These are phyloP conservation scores for Thamnophis sirtalis DNA, from an alignment of 2,113 vertebrate species.

Conservation along the genomic window DNA sequence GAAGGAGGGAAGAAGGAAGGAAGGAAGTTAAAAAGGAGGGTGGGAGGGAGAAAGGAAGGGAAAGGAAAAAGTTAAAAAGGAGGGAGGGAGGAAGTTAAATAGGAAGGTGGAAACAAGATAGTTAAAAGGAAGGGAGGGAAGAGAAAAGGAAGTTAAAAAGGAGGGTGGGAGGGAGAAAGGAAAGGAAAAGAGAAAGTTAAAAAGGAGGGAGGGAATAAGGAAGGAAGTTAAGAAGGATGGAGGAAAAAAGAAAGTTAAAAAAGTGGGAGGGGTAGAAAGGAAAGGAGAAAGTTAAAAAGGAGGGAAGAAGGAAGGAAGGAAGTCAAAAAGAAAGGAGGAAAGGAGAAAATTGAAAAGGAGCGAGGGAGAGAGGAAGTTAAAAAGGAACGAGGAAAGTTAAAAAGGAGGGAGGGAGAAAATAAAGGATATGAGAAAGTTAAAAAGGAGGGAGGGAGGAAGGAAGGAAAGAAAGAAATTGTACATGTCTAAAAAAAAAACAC, in stretches of 20 bases:
- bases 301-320: not conserved
- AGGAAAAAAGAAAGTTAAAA: not conserved
- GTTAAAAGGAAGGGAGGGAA: not conserved
- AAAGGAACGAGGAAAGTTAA: not conserved
- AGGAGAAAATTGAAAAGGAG: not conserved
- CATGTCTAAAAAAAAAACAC: not conserved
- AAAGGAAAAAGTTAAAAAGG: not conserved
- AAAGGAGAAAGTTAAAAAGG: not conserved
- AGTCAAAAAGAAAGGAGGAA: not conserved
- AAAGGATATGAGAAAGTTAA: no score
- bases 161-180: not conserved
- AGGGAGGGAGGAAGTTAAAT: not conserved
- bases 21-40: not conserved
- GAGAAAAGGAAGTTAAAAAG: no score
- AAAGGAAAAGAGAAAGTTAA: not conserved
- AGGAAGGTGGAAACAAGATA: not conserved
- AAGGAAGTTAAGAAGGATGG: no score
- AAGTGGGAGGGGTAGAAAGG: not conserved
- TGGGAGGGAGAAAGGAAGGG: no score
- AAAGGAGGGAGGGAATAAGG: not conserved
- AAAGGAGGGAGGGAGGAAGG: not conserved
- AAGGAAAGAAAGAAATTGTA: not conserved
- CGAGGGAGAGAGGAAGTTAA: not conserved
- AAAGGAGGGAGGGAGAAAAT: not conserved
- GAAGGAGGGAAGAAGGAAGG: not conserved